Evolutionary conservation across 1,140 invertebrate species (phyloP).

Genomic region (Drosophila nannoptera): DNA sequence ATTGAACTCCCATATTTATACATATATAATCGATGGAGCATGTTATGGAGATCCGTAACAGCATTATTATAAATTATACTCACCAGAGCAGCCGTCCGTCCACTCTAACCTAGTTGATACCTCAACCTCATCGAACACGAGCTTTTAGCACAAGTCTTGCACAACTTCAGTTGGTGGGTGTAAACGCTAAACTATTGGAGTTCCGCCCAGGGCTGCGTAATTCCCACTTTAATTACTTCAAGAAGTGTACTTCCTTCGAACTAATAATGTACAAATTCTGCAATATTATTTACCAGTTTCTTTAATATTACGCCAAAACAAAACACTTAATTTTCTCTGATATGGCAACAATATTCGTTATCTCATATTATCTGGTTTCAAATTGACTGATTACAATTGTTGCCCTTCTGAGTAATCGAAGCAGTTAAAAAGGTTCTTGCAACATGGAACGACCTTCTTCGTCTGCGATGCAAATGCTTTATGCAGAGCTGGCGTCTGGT

Average conservation of each 20-base stretch:
- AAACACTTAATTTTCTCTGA: too few relatives aligned
- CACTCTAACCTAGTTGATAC: neutral
- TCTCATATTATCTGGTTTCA: conserved; percentile 42
- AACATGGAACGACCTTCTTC: conserved; percentile 54
- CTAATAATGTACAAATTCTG: too few relatives aligned
- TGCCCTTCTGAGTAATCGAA: conserved; percentile 33
- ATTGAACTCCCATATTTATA: neutral
- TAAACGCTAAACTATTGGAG: neutral
- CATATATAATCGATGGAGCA: too few relatives aligned
- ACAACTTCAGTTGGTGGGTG: neutral
- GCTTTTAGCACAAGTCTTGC: conserved; percentile 6
- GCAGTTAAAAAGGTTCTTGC: neutral
- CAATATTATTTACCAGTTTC: too few relatives aligned
- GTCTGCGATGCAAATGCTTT: conserved; percentile 55
- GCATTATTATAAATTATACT: neutral
- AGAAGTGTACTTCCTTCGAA: too few relatives aligned
- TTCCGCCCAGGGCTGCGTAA: conserved; percentile 3
- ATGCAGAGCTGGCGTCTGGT: conserved; percentile 62
- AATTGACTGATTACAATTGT: conserved; percentile 1
- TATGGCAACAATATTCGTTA: conserved; percentile 34
- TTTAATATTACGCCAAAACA: too few relatives aligned
- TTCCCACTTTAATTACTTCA: too few relatives aligned
- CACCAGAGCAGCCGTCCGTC: neutral
- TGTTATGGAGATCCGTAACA: too few relatives aligned
- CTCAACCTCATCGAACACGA: neutral